Conservation (phyloP, 2,888 invertebrate genomes). For the Onthophagus sagittarius region DNA sequence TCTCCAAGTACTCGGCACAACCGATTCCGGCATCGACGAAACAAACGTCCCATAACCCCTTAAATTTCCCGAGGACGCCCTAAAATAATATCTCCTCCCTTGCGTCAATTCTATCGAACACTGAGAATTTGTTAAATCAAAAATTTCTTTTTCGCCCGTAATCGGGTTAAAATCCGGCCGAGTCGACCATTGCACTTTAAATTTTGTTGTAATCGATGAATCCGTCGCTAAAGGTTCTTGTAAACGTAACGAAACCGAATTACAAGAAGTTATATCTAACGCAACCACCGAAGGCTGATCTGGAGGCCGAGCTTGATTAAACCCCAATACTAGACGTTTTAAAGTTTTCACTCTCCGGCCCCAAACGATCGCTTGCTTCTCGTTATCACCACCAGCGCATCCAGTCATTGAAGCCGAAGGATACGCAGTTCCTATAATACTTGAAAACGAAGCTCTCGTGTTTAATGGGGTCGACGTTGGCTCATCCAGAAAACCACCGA, state of each 20-base stretch:
- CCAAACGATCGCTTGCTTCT: conserved; percentile 85
- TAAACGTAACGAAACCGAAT: conserved; percentile 62
- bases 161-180: conserved; percentile 78
- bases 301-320: conserved; percentile 82
- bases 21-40: conserved; percentile 74
- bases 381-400: conserved; percentile 70
- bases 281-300: conserved; percentile 76
- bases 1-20: conserved; percentile 92
- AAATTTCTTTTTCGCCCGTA: conserved; percentile 74
- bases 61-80: conserved; percentile 89
- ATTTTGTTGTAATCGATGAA: conserved; percentile 83
- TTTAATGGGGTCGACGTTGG: conserved; percentile 49
- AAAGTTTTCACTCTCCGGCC: conserved; percentile 77
- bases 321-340: conserved; percentile 75
- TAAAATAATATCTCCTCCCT: conserved; percentile 83
- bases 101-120: conserved; percentile 71
- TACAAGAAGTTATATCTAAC: conserved; percentile 72
- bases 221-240: conserved; percentile 67
- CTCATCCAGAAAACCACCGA: conserved; percentile 56
- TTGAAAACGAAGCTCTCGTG: conserved; percentile 55
- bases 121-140: conserved; percentile 61
- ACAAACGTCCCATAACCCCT: conserved; percentile 83
- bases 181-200: conserved; percentile 94
- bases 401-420: conserved; percentile 50
- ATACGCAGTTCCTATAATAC: conserved; percentile 53